These are phyloP conservation scores for Hexactinellida sp. DNA, from an alignment of 37 sponge, comb jelly and placozoan genomes.

Conservation along the genomic window DNA sequence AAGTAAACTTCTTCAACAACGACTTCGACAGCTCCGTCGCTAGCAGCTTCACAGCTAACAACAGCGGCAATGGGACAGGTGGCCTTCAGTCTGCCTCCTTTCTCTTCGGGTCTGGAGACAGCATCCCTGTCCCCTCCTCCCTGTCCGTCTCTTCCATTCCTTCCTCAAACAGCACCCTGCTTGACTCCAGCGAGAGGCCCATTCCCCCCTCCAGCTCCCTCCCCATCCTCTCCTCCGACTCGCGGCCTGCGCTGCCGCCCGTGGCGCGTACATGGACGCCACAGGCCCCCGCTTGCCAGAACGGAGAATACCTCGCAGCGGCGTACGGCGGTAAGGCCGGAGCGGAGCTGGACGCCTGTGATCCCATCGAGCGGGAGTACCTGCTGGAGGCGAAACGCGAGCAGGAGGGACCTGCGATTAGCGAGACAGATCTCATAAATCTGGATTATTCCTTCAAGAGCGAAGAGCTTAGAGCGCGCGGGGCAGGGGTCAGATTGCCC, in stretches of 20 bases:
- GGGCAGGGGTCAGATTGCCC: background rate
- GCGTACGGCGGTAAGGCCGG: background rate
- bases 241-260: background rate
- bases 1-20: background rate
- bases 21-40: background rate
- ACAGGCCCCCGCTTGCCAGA: background rate
- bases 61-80: background rate
- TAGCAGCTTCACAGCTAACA: background rate
- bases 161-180: background rate
- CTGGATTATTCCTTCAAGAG: background rate
- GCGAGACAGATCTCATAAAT: background rate
- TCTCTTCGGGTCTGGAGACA: background rate
- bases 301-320: background rate
- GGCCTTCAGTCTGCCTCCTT: background rate
- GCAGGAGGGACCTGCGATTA: background rate
- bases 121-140: background rate
- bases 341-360: background rate
- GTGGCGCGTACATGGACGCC: background rate
- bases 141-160: background rate
- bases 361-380: background rate
- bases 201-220: background rate
- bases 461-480: background rate
- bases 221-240: background rate
- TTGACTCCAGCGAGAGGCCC: background rate
- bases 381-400: background rate